Conservation (phyloP, 2,888 invertebrate genomes). For the Caenorhabditis afra region DNA sequence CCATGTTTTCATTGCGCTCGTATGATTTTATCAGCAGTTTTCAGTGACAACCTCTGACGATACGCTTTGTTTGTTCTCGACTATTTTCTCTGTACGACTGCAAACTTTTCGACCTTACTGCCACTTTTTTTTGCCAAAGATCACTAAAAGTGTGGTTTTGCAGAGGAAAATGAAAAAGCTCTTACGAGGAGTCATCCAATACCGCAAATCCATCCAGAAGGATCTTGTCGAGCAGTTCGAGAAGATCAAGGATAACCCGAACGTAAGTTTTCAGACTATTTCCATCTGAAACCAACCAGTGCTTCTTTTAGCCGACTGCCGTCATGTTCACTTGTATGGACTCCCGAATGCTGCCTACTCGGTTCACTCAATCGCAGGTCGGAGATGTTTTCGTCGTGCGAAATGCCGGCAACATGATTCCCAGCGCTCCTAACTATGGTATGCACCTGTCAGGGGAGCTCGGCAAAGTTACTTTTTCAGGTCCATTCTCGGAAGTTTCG, state of each 20-base stretch:
- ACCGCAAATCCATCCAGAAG: conserved; percentile 88
- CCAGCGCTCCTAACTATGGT: conserved; percentile 91
- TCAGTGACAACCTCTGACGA: conserved; percentile 9
- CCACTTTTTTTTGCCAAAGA: conserved; percentile 16
- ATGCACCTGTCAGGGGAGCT: too few relatives aligned
- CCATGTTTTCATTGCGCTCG: conserved; percentile 14
- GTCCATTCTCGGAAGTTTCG: conserved; percentile 81
- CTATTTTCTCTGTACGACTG: conserved; percentile 14
- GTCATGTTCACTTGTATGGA: conserved; percentile 98
- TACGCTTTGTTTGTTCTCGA: conserved; percentile 29
- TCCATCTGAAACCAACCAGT: neutral
- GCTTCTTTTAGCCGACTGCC: conserved; percentile 89
- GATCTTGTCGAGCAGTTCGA: conserved; percentile 89
- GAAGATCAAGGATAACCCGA: conserved; percentile 90
- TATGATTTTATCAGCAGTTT: conserved; percentile 19
- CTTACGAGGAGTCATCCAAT: conserved; percentile 91
- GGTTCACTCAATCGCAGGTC: conserved; percentile 92
- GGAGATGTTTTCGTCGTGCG: conserved; percentile 98
- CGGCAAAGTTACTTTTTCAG: conserved; percentile 43
- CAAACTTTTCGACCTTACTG: conserved; percentile 22
- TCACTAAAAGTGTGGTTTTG: conserved; percentile 24
- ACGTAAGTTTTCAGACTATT: conserved; percentile 85
- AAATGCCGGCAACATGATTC: conserved; percentile 95
- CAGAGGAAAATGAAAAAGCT: conserved; percentile 82
- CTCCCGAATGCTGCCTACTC: conserved; percentile 95